These are phyloP conservation scores for Lepetodrilus schrolli DNA, from an alignment of 2,888 invertebrate genomes.

Conservation along the genomic window DNA sequence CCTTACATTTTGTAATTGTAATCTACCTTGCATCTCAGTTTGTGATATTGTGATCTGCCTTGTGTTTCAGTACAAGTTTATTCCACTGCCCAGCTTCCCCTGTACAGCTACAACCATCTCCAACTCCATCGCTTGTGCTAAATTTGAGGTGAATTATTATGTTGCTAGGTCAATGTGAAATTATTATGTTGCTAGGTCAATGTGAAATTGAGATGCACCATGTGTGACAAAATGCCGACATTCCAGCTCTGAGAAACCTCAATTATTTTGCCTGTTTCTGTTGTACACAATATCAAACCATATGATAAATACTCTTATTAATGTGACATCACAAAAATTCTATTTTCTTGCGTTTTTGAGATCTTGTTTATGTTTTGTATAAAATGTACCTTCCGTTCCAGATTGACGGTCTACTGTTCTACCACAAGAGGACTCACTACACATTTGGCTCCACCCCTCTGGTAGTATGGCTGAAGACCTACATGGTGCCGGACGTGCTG, in stretches of 20 bases:
- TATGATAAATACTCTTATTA: too few species aligned
- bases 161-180: too few species aligned
- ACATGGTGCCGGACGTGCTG: constrained; percentile 88
- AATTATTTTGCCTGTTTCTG: too few species aligned
- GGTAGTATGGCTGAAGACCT: constrained; percentile 92
- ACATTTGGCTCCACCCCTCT: constrained; percentile 87
- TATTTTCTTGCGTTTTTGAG: too few species aligned
- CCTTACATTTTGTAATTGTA: too few species aligned
- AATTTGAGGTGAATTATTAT: constrained; percentile 46
- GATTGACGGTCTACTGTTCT: constrained; percentile 93
- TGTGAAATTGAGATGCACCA: neutral
- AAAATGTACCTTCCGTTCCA: constrained; percentile 53
- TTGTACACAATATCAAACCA: neutral
- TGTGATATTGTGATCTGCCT: too few species aligned
- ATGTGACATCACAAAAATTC: too few species aligned
- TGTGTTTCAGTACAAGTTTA: constrained; percentile 76
- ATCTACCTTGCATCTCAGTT: too few species aligned
- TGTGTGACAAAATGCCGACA: too few species aligned
- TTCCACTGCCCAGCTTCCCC: constrained; percentile 74
- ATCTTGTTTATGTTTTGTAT: too few species aligned
- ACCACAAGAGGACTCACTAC: constrained; percentile 88
- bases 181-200: neutral
- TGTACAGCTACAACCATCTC: constrained; percentile 56
- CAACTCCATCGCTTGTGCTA: constrained; percentile 47
- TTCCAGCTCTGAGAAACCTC: too few species aligned